These are phyloP conservation scores for Chrysochloris asiatica DNA, from an alignment of 2,113 vertebrate species.

Conservation along the genomic window DNA sequence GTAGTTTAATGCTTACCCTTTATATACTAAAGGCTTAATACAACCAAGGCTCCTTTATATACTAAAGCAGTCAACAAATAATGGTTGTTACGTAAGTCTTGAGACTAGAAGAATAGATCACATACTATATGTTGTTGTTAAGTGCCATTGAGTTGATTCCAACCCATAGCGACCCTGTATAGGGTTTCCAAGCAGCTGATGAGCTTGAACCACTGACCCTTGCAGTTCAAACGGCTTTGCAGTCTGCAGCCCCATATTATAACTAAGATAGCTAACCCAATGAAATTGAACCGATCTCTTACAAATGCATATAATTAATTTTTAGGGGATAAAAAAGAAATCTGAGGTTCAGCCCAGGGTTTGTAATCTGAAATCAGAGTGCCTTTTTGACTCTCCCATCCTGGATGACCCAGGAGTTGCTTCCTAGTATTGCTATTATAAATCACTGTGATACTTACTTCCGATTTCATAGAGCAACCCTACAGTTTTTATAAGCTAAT, in stretches of 20 bases:
- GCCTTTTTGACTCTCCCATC: not conserved
- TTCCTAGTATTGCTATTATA: not conserved
- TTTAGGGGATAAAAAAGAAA: too few species aligned
- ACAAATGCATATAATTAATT: not conserved
- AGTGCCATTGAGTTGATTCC: too few species aligned
- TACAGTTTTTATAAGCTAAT: conserved; percentile 18
- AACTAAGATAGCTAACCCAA: too few species aligned
- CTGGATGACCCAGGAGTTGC: not conserved
- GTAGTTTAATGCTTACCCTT: not conserved
- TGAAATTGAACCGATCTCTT: conserved; percentile 19
- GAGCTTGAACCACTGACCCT: too few species aligned
- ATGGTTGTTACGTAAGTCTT: not conserved
- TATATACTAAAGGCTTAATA: not conserved
- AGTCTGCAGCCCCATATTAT: too few species aligned
- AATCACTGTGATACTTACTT: not conserved
- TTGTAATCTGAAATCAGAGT: not conserved
- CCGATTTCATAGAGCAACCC: conserved; percentile 24
- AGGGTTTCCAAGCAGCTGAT: too few species aligned
- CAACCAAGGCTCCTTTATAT: not conserved
- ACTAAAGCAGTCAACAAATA: conserved; percentile 5
- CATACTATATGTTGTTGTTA: too few species aligned
- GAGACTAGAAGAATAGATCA: not conserved
- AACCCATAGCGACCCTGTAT: too few species aligned
- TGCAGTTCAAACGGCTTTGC: too few species aligned
- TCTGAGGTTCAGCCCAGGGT: not conserved